phyloP scores from a whole-genome alignment of 2,113 vertebrate species.

The Leptobrachium ailaonicum region DNA sequence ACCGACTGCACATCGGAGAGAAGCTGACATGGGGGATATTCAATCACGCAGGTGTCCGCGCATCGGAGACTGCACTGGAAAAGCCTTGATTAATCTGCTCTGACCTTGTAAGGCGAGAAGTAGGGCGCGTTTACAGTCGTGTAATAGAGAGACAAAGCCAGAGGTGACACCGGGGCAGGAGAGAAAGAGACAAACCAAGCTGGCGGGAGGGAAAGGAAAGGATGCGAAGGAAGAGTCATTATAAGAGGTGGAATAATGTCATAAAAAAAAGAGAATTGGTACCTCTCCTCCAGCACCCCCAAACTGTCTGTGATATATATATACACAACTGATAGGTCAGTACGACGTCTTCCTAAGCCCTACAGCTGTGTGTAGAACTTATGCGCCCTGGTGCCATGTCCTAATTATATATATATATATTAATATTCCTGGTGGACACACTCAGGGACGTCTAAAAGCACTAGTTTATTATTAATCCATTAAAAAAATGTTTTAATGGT shows the following conservation, averaged over 20 bases:
- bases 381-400: too few species aligned
- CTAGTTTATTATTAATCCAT: too few species aligned
- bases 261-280: too few species aligned
- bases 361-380: too few species aligned
- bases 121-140: neutral
- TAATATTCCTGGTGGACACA: too few species aligned
- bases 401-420: too few species aligned
- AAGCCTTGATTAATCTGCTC: constrained; percentile 33
- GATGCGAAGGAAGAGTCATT: neutral
- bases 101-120: constrained; percentile 23
- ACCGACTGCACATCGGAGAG: neutral
- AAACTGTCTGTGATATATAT: too few species aligned
- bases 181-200: neutral
- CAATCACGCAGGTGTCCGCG: constrained; percentile 14
- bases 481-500: too few species aligned
- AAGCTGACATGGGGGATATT: neutral
- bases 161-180: neutral
- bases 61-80: neutral
- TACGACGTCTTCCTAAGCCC: too few species aligned
- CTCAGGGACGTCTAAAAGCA: too few species aligned
- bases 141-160: constrained; percentile 4
- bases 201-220: neutral
- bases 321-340: neutral
- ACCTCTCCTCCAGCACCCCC: too few species aligned
- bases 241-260: neutral